Base-by-base conservation (phyloP, 2,888 invertebrate genomes). In the Eupithecia inturbata region DNA sequence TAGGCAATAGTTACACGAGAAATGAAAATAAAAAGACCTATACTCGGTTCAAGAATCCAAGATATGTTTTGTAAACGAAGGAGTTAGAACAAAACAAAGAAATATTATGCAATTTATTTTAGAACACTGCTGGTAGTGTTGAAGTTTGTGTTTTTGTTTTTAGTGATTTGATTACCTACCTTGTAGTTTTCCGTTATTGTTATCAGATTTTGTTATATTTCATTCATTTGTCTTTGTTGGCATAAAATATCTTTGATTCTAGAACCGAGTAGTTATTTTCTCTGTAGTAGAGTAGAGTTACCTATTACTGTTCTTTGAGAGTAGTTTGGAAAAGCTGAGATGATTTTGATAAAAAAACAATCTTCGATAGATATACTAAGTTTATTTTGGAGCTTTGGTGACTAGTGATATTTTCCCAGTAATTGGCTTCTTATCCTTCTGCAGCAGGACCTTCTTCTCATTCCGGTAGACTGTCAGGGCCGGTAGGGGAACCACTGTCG, bases 401-500 rank as follows among this genome's bases (percentile, higher is more conserved):
- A 94, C 89, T 83, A 94, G 88, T 77, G 87, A 86, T 72, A 93
- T 89, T 85, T 90, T 93, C 78, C 93, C 94, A 39, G 80, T 82
- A 3, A 93, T 93, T 70, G 88, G 88, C 80, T 90, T 91, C 83
- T 91, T 93, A 82, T 90, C 77, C 84, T 92, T 93, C 76, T 91
- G 91, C 71, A 86, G 86, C 2, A 91, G 89, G 79, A 92, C 83
- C 85, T 90, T 92, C 85, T 93, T 93, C 78, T 94, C 91, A 79
- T 85, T 92, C 53, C 89, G 88, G 83, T 88, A 93, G 12, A 94
- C 89, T 0, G 92, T 92, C 84, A 93, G 91, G 82, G 88, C 92
- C 2, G 93, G 91, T 39, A 94, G 85, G 0, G 94, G 94, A 79
- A 92, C 81, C 76, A 94, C 93, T 1, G 94, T 94, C 16, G 94